Percentiles rank a stretch among this genome's conserved stretches.
Evolutionary conservation across 2,888 invertebrate species (phyloP).

Genomic region (Allophyes oxyacanthae): DNA sequence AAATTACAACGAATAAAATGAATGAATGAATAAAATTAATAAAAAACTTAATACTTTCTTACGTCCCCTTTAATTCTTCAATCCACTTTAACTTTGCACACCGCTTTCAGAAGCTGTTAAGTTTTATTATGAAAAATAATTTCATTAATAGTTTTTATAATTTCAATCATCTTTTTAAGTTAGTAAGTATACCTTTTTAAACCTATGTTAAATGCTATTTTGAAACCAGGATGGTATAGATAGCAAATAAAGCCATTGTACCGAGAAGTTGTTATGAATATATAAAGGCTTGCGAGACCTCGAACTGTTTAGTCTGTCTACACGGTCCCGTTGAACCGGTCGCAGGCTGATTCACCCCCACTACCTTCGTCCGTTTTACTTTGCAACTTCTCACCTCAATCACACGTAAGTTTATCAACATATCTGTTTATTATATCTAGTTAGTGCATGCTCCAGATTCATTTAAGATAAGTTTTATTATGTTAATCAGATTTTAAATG

Average conservation of each 20-base stretch:
- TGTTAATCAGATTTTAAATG: background rate
- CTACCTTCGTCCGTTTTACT: constrained; percentile 41
- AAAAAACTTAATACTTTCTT: too few species aligned
- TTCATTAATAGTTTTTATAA: constrained; percentile 2
- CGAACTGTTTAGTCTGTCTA: constrained; percentile 82
- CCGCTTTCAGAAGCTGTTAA: too few species aligned
- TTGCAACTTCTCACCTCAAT: constrained; percentile 45
- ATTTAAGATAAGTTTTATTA: constrained; percentile 19
- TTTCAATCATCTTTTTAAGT: too few species aligned
- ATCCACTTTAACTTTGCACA: too few species aligned
- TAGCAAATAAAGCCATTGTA: constrained; percentile 49
- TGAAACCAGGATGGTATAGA: constrained; percentile 22
- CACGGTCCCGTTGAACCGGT: constrained; percentile 78
- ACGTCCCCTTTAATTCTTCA: too few species aligned
- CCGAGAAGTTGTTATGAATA: constrained; percentile 73
- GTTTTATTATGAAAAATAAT: constrained; percentile 8
- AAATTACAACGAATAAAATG: too few species aligned
- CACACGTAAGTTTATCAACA: constrained; percentile 70
- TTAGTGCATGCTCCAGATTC: constrained; percentile 32
- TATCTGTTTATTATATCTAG: constrained; percentile 26
- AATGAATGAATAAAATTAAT: too few species aligned
- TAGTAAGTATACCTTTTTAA: too few species aligned
- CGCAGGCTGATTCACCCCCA: constrained; percentile 69
- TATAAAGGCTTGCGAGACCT: constrained; percentile 79
- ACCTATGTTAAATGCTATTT: background rate